Conservation (phyloP, 2,113 vertebrate genomes). For the Poeciliopsis retropinna region DNA sequence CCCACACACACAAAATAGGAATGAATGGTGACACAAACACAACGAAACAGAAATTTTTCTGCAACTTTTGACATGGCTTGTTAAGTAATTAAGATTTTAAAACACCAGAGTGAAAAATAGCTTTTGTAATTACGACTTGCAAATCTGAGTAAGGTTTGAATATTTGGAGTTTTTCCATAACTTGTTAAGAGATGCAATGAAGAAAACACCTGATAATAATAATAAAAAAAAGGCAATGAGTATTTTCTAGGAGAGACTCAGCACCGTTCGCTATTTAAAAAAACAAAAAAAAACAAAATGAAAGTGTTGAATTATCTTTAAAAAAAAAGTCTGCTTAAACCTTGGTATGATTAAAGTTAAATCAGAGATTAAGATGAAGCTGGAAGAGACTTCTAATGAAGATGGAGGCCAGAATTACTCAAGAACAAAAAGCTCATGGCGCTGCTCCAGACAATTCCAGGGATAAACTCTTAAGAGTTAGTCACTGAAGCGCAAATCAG, state of each 20-base stretch:
- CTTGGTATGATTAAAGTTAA: conserved; percentile 27
- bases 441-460: conserved; percentile 21
- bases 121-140: conserved; percentile 27
- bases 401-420: conserved; percentile 6
- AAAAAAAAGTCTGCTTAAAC: no score
- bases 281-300: not conserved
- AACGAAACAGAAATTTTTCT: conserved; percentile 26
- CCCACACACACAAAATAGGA: conserved; percentile 18
- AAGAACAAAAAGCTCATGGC: not conserved
- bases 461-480: conserved; percentile 34
- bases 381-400: not conserved
- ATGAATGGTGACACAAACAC: conserved; percentile 12
- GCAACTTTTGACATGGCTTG: conserved; percentile 33
- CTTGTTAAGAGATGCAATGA: conserved; percentile 8
- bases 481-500: conserved; percentile 25
- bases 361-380: not conserved
- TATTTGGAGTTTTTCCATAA: not conserved
- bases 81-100: not conserved
- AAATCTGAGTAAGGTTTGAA: not conserved
- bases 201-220: not conserved
- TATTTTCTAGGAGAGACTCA: conserved; percentile 1
- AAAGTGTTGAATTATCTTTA: not conserved
- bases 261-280: not conserved
- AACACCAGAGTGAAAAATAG: not conserved
- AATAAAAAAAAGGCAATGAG: not conserved